Evolutionary conservation across 2,888 invertebrate species (phyloP).

Genomic region (Ypsolopha sequella): DNA sequence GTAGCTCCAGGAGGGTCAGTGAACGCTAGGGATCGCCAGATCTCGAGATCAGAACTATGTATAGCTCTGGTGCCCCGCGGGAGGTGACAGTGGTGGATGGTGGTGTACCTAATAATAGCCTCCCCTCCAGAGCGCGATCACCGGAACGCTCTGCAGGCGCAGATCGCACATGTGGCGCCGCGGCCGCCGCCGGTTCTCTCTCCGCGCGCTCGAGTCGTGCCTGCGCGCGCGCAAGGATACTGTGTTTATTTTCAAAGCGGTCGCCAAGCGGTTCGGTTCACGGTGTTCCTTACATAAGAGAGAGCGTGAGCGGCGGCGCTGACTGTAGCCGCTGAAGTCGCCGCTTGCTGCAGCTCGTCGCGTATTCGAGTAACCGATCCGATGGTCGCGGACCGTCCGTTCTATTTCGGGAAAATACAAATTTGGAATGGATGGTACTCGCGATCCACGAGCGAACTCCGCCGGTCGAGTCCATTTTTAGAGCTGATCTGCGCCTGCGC

Average conservation of each 20-base stretch:
- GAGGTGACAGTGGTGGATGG: slow-evolving; percentile 71
- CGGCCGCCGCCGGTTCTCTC: slow-evolving; percentile 35
- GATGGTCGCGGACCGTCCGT: slow-evolving; percentile 65
- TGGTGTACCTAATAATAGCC: slow-evolving; percentile 67
- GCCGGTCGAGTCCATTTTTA: slow-evolving; percentile 68
- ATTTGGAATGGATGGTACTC: slow-evolving; percentile 78
- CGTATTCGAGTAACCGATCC: slow-evolving; percentile 68
- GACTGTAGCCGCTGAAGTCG: background rate
- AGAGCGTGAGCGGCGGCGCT: background rate
- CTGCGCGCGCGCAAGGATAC: background rate
- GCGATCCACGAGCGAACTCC: slow-evolving; percentile 66
- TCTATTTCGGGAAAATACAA: slow-evolving; percentile 86
- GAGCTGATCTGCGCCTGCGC: slow-evolving; percentile 69
- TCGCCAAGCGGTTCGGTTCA: slow-evolving; percentile 65
- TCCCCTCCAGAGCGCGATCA: slow-evolving; percentile 55
- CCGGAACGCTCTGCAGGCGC: slow-evolving; percentile 50
- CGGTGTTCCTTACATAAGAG: slow-evolving; percentile 55
- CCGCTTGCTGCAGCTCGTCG: slow-evolving; percentile 51
- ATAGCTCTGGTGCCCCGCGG: slow-evolving; percentile 66
- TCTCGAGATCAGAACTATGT: slow-evolving; percentile 62
- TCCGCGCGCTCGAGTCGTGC: slow-evolving; percentile 24
- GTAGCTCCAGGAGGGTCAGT: slow-evolving; percentile 57
- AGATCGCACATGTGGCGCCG: slow-evolving; percentile 64
- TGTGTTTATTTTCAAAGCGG: slow-evolving; percentile 63
- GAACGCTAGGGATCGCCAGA: slow-evolving; percentile 64